Evolutionary conservation across 1,140 invertebrate species (phyloP).

Genomic region (Apis laboriosa): DNA sequence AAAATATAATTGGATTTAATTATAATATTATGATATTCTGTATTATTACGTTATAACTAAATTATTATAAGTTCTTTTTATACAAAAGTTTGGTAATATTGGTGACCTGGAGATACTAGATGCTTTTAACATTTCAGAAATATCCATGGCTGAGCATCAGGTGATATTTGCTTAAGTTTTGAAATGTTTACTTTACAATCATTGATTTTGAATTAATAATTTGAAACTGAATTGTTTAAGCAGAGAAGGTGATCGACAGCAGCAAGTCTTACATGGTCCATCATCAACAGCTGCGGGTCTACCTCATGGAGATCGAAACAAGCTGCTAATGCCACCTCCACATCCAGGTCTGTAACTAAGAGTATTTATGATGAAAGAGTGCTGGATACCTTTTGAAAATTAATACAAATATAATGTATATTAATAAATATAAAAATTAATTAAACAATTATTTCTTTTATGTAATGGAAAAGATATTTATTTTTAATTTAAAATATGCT

Average conservation of each 20-base stretch:
- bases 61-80: conserved; percentile 30
- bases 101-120: conserved; percentile 53
- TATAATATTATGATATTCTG: conserved; percentile 47
- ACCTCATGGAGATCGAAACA: conserved; percentile 76
- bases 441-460: too few relatives aligned
- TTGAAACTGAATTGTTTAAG: conserved; percentile 79
- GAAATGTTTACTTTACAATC: conserved; percentile 55
- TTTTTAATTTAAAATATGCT: too few relatives aligned
- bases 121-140: conserved; percentile 73
- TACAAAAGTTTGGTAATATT: conserved; percentile 54
- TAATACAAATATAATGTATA: not conserved
- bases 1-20: conserved; percentile 36
- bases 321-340: conserved; percentile 80
- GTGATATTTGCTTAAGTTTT: conserved; percentile 66
- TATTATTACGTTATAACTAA: conserved; percentile 35
- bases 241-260: conserved; percentile 79
- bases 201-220: conserved; percentile 68
- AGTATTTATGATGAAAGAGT: conserved; percentile 76
- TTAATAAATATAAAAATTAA: not conserved
- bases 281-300: conserved; percentile 70
- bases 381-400: conserved; percentile 72
- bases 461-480: too few relatives aligned
- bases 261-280: conserved; percentile 75
- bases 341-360: conserved; percentile 81
- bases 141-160: conserved; percentile 67